A percentile compares a stretch with the other conserved stretches of the same genome.
Conservation (phyloP, 2,797 vertebrate species). For the Phaenicophaeus curvirostris region DNA sequence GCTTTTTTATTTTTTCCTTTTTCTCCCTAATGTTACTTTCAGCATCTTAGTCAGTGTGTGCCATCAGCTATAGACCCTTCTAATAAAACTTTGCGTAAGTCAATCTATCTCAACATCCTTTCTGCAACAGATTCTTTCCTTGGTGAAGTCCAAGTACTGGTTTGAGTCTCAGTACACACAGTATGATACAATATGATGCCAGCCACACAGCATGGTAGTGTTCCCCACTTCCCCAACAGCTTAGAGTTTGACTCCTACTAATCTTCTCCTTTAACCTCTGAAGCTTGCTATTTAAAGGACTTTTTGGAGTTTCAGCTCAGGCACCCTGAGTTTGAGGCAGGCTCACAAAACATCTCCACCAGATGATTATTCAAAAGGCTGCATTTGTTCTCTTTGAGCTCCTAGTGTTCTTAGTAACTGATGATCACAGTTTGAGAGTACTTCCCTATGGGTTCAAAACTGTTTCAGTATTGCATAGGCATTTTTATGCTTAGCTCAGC, state of each 20-base stretch:
- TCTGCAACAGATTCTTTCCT: background rate
- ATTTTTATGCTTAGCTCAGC: background rate
- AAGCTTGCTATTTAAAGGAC: background rate
- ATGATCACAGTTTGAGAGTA: background rate
- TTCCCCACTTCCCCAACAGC: background rate
- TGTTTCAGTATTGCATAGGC: background rate
- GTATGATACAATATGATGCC: background rate
- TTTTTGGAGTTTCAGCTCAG: background rate
- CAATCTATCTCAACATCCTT: background rate
- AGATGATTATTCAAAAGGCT: background rate
- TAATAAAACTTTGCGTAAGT: background rate
- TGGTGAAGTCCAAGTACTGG: background rate
- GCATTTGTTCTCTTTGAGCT: background rate
- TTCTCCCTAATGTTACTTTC: background rate
- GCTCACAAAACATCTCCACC: background rate
- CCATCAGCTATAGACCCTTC: rapidly evolving
- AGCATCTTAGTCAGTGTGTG: background rate
- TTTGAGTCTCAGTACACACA: background rate
- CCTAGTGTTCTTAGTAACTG: background rate
- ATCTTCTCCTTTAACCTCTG: background rate
- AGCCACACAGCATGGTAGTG: background rate
- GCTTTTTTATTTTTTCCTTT: background rate
- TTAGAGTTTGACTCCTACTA: background rate
- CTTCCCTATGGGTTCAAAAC: background rate
- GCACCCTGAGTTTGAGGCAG: background rate